Percentiles rank a stretch among this genome's conserved stretches.
Evolutionary conservation across 2,797 vertebrate species (phyloP).

Genomic region (Neomorphus geoffroyi): DNA sequence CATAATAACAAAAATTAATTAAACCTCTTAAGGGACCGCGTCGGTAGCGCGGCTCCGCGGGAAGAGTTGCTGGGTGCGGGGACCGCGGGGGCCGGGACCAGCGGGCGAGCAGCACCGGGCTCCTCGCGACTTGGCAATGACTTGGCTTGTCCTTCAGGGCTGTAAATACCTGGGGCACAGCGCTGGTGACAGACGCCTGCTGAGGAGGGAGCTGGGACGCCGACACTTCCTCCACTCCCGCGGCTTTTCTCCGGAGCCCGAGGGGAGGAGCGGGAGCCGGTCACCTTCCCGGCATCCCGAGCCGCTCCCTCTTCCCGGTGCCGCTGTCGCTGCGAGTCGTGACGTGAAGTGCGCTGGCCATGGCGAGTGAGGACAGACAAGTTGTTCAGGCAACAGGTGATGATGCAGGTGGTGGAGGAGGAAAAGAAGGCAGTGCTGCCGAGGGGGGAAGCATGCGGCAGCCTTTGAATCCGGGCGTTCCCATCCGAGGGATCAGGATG

Average conservation of each 20-base stretch:
- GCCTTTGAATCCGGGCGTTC: conserved; percentile 85
- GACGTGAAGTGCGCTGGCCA: conserved; percentile 62
- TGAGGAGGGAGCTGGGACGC: conserved; percentile 22
- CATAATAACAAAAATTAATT: not conserved
- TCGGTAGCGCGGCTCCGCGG: not conserved
- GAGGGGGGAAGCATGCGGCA: conserved; percentile 66
- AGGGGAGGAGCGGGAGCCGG: not conserved
- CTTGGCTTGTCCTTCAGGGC: conserved; percentile 16
- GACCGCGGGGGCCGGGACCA: not conserved
- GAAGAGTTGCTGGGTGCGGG: not conserved
- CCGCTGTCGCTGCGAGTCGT: not conserved
- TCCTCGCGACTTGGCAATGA: not conserved
- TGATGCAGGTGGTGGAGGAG: conserved; percentile 52
- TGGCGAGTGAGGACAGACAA: conserved; percentile 86
- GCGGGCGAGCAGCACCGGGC: too few species aligned
- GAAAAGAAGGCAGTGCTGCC: conserved; percentile 69
- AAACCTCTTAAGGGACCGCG: not conserved
- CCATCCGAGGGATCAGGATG: conserved; percentile 93
- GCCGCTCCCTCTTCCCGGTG: not conserved
- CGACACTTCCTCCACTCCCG: not conserved
- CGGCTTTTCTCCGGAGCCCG: not conserved
- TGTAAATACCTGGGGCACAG: conserved; percentile 13
- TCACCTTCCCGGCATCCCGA: not conserved
- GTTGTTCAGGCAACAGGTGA: conserved; percentile 77
- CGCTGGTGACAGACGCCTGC: conserved; percentile 40